A percentile compares a stretch with the other conserved stretches of the same genome.
Conservation (phyloP, 2,888 invertebrate species). For the Pemphredon lugubris region DNA sequence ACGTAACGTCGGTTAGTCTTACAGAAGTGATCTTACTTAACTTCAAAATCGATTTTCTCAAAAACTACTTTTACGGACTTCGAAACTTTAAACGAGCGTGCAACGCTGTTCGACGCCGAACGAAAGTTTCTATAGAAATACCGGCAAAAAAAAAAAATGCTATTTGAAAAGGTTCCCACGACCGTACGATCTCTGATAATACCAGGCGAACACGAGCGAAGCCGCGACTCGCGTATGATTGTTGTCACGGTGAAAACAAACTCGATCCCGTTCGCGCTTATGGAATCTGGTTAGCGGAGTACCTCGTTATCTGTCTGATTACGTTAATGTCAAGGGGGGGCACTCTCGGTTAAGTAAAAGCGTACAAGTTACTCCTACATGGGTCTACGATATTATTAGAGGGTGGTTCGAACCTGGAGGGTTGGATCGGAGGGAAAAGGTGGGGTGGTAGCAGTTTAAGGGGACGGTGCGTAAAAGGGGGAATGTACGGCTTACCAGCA, state of each 20-base stretch:
- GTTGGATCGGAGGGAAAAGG: slow-evolving; percentile 26
- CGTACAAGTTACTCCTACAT: slow-evolving; percentile 29
- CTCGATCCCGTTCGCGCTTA: slow-evolving; percentile 2
- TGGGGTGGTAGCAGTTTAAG: slow-evolving; percentile 46
- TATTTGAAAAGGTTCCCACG: too few relatives aligned
- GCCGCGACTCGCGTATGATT: neutral
- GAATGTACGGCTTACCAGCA: slow-evolving; percentile 66
- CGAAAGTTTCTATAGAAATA: too few relatives aligned
- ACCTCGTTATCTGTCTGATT: slow-evolving; percentile 39
- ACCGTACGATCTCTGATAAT: too few relatives aligned
- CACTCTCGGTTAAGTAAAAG: slow-evolving; percentile 38
- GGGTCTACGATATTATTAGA: slow-evolving; percentile 35
- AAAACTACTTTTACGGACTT: too few relatives aligned
- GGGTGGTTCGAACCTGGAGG: slow-evolving; percentile 30
- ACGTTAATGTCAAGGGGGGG: slow-evolving; percentile 35
- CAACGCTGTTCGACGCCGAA: too few relatives aligned
- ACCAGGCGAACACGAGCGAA: neutral
- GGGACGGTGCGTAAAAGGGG: slow-evolving; percentile 62
- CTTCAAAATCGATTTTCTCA: too few relatives aligned
- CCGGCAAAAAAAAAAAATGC: too few relatives aligned
- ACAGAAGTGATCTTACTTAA: too few relatives aligned
- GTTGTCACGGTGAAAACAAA: slow-evolving; percentile 12
- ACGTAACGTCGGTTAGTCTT: too few relatives aligned
- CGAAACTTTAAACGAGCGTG: too few relatives aligned
- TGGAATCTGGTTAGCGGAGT: slow-evolving; percentile 23